Evolutionary conservation across 2,797 vertebrate species (phyloP), one percentile per base, ranked within the genome.

Genomic region (Triplophysa bombifrons): DNA sequence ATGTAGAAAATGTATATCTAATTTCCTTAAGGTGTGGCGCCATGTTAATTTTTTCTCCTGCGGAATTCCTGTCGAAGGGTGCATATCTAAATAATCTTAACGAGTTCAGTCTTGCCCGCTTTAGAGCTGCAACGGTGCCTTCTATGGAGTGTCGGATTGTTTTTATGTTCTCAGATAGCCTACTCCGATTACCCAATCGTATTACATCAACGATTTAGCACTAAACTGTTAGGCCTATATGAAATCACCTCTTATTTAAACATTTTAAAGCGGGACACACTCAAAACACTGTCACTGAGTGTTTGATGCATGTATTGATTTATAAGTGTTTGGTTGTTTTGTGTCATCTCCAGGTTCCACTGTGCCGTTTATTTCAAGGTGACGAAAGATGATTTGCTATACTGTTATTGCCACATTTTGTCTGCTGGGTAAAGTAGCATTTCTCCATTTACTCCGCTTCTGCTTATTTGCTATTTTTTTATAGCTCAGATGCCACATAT

Each of bases 341-440:
- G 3, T 66, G n/a, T 55, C 34, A 9, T 84, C 12, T 82, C 6
- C 60, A 85, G 84, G 75, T 46, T 69, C 55, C 14, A 9, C 55
- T 56, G 16, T 19, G 3, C 1, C 1, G 20, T 27, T 19, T 11
- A 46, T 72, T 73, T 6, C 60, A 17, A 63, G 12, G 12, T 60
- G 12, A 60, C 20, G 80, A 67, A 87, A 69, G 78, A 92, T 61
- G 86, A 91, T 92, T 89, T 85, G 88, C 55, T 70, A 34, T 48
- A 22, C 51, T 27, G 58, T 90, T 44, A 72, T 93, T 25, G 85
- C 83, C 4, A 85, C 88, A 56, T 41, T 91, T 82, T 87, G 90
- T 69, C 79, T 94, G 48, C 87, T 94, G 46, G 92, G 93, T 94
- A 89, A 91, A 87, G 53, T 65, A 17, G 79, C 64, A 69, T 60